Evolutionary conservation across 2,797 vertebrate genomes (phyloP), one percentile per base, ranked within the genome.

Genomic region (Balearica regulorum): DNA sequence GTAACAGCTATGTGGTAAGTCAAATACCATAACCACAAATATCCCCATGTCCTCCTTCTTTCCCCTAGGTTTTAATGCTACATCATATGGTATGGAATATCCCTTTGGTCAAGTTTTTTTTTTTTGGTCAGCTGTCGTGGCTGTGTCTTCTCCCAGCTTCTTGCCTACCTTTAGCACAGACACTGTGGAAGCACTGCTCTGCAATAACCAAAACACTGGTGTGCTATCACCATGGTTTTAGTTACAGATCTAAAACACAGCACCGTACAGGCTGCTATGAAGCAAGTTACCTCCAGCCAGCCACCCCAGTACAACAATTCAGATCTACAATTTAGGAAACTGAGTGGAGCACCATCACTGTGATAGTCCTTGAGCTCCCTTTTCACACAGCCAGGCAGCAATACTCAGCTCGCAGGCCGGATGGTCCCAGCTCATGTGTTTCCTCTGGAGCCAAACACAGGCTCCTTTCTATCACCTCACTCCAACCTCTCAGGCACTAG

Each of bases 381-480:
- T 37, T 57, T 43, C 1, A 3, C 14, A 1, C 35, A 58, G 9
- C 21, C n/a, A 61, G 41, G 22, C 12, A 76, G 16, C 33, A 54
- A 55, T 39, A 35, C 39, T 49, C 41, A 58, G 8, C 29, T 53
- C 8, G 1, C 4, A 12, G 12, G 25, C 61, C 41, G 68, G 81
- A 41, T 1, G 3, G 49, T 17, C 25, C 21, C 28, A 48, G 44
- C 14, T 55, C 10, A 0, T 0, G 5, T 29, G 7, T 43, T 49
- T 69, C n/a, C 43, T 44, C 49, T 46, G 16, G 21, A 65, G 49
- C 64, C 41, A 83, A 57, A 53, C 13, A 7, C 1, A 1, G 35
- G 11, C 44, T 44, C 41, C 11, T 44, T 75, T 46, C 29, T 46
- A 21, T 35, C 12, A 46, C 65, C 41, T 39, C 6, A 55, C 20